These are phyloP conservation scores for Melikaiella ostensackeni DNA, from an alignment of 2,888 invertebrate species.

Conservation along the genomic window DNA sequence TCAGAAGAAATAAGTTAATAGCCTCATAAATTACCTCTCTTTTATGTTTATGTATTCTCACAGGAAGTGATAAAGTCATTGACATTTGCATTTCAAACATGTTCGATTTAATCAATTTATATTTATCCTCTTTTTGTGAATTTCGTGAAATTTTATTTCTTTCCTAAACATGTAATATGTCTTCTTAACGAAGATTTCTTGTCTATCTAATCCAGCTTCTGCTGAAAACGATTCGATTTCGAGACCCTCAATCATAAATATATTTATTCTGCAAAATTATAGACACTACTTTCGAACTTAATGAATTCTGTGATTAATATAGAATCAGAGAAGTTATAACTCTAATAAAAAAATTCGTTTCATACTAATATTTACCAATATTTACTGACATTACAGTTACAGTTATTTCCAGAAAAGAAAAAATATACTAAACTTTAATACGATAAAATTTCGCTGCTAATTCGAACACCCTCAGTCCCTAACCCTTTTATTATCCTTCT, in stretches of 20 bases:
- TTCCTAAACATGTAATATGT: slow-evolving; percentile 9
- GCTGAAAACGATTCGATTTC: background rate
- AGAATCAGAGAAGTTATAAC: background rate
- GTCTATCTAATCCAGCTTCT: background rate
- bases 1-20: background rate
- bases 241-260: background rate
- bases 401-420: no score
- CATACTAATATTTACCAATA: background rate
- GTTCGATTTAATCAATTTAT: background rate
- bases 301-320: background rate
- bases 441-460: background rate
- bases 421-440: background rate
- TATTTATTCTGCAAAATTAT: background rate
- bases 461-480: background rate
- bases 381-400: no score
- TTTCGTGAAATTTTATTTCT: slow-evolving; percentile 8
- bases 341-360: background rate
- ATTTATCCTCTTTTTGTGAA: background rate
- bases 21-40: slow-evolving; percentile 9
- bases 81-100: slow-evolving; percentile 15
- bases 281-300: background rate
- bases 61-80: slow-evolving; percentile 11
- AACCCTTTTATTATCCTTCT: background rate
- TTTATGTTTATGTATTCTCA: background rate
- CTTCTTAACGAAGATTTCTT: slow-evolving; percentile 7